These are phyloP conservation scores for Magallana nippona DNA, from an alignment of 2,888 invertebrate genomes.

Conservation along the genomic window DNA sequence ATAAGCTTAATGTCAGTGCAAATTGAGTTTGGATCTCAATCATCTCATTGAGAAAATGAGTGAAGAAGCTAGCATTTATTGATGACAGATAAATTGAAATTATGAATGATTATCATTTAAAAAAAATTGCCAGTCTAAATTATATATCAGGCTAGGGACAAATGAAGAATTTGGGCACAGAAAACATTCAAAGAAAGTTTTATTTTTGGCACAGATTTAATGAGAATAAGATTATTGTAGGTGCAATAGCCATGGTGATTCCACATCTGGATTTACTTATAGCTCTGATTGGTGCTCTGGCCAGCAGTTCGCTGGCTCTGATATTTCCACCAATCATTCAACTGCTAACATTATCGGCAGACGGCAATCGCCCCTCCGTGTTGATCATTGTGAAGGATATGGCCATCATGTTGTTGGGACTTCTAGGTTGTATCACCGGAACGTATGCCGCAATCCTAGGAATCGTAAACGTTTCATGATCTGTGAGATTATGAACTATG, in stretches of 20 bases:
- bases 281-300: slow-evolving; percentile 76
- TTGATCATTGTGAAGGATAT: slow-evolving; percentile 86
- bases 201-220: too few species aligned
- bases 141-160: too few species aligned
- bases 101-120: too few species aligned
- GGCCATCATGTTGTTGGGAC: slow-evolving; percentile 87
- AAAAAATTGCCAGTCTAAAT: too few species aligned
- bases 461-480: slow-evolving; percentile 57
- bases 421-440: slow-evolving; percentile 90
- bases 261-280: slow-evolving; percentile 77
- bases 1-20: not conserved
- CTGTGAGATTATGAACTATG: not conserved
- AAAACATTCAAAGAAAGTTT: too few species aligned
- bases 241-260: slow-evolving; percentile 64
- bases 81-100: too few species aligned
- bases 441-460: slow-evolving; percentile 80
- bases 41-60: too few species aligned
- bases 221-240: slow-evolving; percentile 56
- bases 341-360: slow-evolving; percentile 67
- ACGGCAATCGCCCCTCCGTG: slow-evolving; percentile 49
- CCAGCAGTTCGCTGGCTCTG: slow-evolving; percentile 74
- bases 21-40: too few species aligned
- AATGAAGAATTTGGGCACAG: too few species aligned
- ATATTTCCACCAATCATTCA: slow-evolving; percentile 77
- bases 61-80: too few species aligned